Conservation (phyloP, 2,888 invertebrate species). For the Chrysotoxum bicinctum region DNA sequence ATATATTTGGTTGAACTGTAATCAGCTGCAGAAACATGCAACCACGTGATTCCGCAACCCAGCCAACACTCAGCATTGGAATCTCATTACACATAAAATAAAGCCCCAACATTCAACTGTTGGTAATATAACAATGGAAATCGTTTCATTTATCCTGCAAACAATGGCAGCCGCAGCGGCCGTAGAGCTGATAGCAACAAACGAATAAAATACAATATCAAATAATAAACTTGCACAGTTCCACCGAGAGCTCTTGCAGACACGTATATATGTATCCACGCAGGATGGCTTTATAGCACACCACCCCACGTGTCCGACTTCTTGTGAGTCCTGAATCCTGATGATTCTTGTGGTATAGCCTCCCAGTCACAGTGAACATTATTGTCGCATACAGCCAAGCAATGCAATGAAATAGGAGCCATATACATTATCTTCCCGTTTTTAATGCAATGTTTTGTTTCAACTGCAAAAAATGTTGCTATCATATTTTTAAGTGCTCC, state of each 20-base stretch:
- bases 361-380: slow-evolving; percentile 13
- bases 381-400: slow-evolving; percentile 25
- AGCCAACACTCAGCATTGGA: slow-evolving; percentile 17
- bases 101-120: slow-evolving; percentile 55
- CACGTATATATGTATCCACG: slow-evolving; percentile 35
- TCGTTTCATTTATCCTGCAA: slow-evolving; percentile 72
- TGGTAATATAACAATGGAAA: slow-evolving; percentile 70
- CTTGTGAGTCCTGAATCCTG: slow-evolving; percentile 9
- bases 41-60: slow-evolving; percentile 33
- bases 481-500: slow-evolving; percentile 68
- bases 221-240: slow-evolving; percentile 66
- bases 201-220: slow-evolving; percentile 69
- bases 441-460: slow-evolving; percentile 70
- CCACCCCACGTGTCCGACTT: slow-evolving; percentile 35
- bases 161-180: slow-evolving; percentile 66
- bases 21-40: slow-evolving; percentile 65
- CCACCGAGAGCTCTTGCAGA: slow-evolving; percentile 65
- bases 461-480: slow-evolving; percentile 69
- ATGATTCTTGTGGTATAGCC: not conserved
- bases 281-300: slow-evolving; percentile 17
- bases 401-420: slow-evolving; percentile 61
- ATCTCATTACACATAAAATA: slow-evolving; percentile 62
- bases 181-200: slow-evolving; percentile 56
- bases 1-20: slow-evolving; percentile 59
- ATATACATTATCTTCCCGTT: slow-evolving; percentile 60